Percentiles rank a stretch among this genome's conserved stretches.
phyloP scores from a whole-genome alignment of 2,113 vertebrate genomes.

The Macquaria ambigua region DNA sequence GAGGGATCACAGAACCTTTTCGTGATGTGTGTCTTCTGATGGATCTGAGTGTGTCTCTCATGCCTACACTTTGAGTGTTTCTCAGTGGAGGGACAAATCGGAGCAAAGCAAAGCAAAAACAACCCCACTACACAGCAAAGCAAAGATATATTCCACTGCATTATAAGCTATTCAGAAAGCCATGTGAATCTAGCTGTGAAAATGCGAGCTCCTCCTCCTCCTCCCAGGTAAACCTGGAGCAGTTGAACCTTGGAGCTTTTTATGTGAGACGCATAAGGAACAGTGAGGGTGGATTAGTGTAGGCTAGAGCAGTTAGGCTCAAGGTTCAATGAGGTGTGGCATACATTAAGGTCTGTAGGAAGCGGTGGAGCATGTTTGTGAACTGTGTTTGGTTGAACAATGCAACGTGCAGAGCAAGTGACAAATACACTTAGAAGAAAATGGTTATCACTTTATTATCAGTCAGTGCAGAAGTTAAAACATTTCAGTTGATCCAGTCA shows the following conservation, averaged over 20 bases:
- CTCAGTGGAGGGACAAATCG: constrained; percentile 13
- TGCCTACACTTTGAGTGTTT: constrained; percentile 3
- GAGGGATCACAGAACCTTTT: constrained; percentile 63
- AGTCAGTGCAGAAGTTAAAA: neutral
- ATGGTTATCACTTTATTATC: constrained; percentile 19
- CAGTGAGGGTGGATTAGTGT: neutral
- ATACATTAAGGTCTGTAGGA: neutral
- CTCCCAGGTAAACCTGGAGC: constrained; percentile 1
- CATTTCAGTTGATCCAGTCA: neutral
- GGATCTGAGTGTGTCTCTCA: constrained; percentile 14
- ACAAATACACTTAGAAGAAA: neutral
- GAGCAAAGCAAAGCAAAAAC: constrained; percentile 47
- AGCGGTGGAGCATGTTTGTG: neutral
- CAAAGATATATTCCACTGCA: constrained; percentile 27
- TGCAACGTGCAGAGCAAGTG: neutral
- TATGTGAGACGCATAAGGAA: neutral
- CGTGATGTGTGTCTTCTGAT: neutral
- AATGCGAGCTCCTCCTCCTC: neutral
- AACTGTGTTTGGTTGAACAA: neutral
- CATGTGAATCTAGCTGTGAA: neutral
- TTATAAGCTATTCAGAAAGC: constrained; percentile 1
- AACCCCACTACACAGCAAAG: neutral
- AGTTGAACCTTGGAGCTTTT: constrained; percentile 44
- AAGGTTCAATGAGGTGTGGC: constrained; percentile 60
- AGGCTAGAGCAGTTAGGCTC: neutral